Evolutionary conservation across 1,140 invertebrate genomes (phyloP).

Genomic region (Drosophila neocordata): DNA sequence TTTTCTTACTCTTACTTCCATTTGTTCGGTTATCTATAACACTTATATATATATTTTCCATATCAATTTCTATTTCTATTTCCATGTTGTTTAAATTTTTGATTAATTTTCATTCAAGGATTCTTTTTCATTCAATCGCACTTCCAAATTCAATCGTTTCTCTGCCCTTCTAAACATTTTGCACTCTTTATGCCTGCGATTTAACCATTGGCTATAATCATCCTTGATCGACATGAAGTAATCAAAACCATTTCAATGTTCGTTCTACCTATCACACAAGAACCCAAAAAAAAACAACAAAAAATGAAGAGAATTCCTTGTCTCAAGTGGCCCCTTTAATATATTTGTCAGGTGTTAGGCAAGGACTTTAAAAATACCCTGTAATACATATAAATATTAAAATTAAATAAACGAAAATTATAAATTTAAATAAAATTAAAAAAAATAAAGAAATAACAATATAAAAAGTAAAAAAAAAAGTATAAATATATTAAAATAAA

Average conservation of each 20-base stretch:
- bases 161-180: too few relatives aligned
- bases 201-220: neutral
- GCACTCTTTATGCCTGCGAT: neutral
- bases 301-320: slow-evolving; percentile 3
- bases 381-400: neutral
- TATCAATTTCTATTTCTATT: too few relatives aligned
- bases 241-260: neutral
- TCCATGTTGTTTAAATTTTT: too few relatives aligned
- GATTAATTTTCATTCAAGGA: too few relatives aligned
- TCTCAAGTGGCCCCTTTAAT: slow-evolving; percentile 18
- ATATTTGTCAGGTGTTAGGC: neutral
- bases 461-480: too few relatives aligned
- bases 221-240: slow-evolving; percentile 5
- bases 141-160: too few relatives aligned
- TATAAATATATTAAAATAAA: too few relatives aligned
- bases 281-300: neutral
- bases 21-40: too few relatives aligned
- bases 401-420: neutral
- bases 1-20: too few relatives aligned
- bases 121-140: too few relatives aligned
- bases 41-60: too few relatives aligned
- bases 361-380: neutral
- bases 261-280: neutral
- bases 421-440: neutral
- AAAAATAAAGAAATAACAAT: neutral